Base-by-base conservation (phyloP, 2,113 vertebrate genomes). In the Gopherus evgoodei region DNA sequence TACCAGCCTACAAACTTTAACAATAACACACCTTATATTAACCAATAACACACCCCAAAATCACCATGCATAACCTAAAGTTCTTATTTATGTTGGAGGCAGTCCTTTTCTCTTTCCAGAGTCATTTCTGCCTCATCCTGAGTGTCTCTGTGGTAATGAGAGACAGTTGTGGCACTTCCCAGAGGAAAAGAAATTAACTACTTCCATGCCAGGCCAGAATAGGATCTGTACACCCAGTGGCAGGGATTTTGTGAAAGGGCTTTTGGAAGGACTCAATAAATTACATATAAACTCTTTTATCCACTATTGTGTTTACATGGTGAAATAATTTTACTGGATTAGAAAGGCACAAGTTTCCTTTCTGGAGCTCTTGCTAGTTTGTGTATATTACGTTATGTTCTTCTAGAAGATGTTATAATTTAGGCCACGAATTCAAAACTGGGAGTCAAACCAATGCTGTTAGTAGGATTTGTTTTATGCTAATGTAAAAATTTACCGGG, bases 261-360 rank as follows among this genome's bases (percentile, higher is more conserved):
- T 35, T 57, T 86, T 52, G 47, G 35, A 0, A 11, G 21, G 9
- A 83, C 21, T 16, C 53, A 16, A 14, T 50, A 49, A 10, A 49
- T 11, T 65, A 35, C 31, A 59, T 4, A 0, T 0, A 6, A 81
- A 59, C 65, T 2, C 21, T 16, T 52, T 8, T 11, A 1, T 56
- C 65, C 2, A 24, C 56, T 24, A 59, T n/a, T 59, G 16, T 57
- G 49, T 24, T 65, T 52, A 8, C 29, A 22, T 59, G 82, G 29
- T 17, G 62, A 65, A 65, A 65, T 65, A 35, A 65, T 65, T 65
- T 16, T 31, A 25, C 35, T 42, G 52, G 35, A 87, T 59, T 4
- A 79, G 14, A 82, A 35, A n/a, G 50, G 19, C 24, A 52, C 1
- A 1, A 6, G 29, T 91, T 87, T 87, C 14, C 35, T 16, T 49